Percentiles rank a stretch among this genome's conserved stretches.
Evolutionary conservation across 2,888 invertebrate genomes (phyloP).

Genomic region (Drosophila maculinotata): DNA sequence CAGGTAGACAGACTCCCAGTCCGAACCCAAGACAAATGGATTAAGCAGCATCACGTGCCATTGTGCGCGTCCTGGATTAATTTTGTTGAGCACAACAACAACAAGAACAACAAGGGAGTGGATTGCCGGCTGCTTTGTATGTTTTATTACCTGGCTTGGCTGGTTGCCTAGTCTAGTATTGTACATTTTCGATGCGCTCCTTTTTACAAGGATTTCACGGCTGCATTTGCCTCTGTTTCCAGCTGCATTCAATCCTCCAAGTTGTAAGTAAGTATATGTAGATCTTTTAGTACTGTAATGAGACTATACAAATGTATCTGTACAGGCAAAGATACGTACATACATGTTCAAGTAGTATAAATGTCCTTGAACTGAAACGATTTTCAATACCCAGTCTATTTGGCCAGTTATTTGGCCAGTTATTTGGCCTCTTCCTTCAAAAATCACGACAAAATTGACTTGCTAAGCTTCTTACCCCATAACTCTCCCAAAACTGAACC

Average conservation of each 20-base stretch:
- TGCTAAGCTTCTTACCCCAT: no score
- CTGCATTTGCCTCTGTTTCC: constrained; percentile 4
- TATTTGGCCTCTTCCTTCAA: no score
- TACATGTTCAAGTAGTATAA: no score
- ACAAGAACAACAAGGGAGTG: background rate
- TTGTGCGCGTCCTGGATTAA: constrained; percentile 44
- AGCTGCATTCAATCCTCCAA: no score
- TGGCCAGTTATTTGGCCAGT: no score
- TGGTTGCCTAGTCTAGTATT: constrained; percentile 25
- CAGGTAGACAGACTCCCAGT: constrained; percentile 23
- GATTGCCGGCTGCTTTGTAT: constrained; percentile 53
- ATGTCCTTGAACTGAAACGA: no score
- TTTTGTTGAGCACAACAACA: constrained; percentile 13
- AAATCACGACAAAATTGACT: no score
- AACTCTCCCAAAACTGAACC: no score
- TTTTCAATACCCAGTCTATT: no score
- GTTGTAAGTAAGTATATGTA: no score
- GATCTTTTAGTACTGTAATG: no score
- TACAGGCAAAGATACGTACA: background rate
- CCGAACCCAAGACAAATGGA: constrained; percentile 37
- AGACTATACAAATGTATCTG: background rate
- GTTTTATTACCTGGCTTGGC: constrained; percentile 50
- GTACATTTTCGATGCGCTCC: constrained; percentile 35
- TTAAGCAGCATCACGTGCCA: constrained; percentile 64
- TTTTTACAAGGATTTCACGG: constrained; percentile 22